Evolutionary conservation across 2,797 vertebrate species (phyloP), one percentile per base, ranked within the genome.

Genomic region (Onychomys arenicola): DNA sequence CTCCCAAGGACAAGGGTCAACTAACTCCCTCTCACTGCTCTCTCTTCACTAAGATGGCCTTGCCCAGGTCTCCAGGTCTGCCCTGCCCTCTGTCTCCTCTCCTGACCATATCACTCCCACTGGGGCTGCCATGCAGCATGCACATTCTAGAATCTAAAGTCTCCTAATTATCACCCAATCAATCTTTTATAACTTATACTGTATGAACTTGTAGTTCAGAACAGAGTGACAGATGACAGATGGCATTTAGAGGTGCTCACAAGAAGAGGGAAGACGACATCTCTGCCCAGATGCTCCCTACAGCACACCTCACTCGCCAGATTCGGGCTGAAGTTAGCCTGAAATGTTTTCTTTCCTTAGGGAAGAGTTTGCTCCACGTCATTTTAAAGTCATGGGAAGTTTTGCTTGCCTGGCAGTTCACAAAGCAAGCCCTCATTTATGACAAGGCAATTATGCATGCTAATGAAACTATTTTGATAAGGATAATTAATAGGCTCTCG

Each of bases 61-160:
- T 67, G 43, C 43, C n/a, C 84, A 52, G 37, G 69, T 13, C 17
- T 90, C 71, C 61, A 61, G 8, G 52, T 88, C 57, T 84, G 49
- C 71, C 78, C 43, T 82, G 40, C 27, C 49, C 34, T 61, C 32
- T 19, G 61, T 34, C 34, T 52, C 77, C 49, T 52, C 49, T 81
- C 85, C 21, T 55, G 67, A 27, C 43, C 29, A 17, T 0, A 0
- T 46, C 11, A 12, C 29, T 21, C 25, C 69, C 16, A 7, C 6
- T 10, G 71, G 23, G 0, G 4, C 59, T 1, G 27, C 2, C 19
- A 32, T 5, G 0, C 17, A 63, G 0, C 9, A 23, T 21, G 9
- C 37, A 3, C 34, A 12, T 84, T 89, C 55, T 27, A 82, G 19
- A 61, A 40, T 75, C 77, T 16, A 16, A 73, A 82, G n/a, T 75